Evolutionary conservation across 2,797 vertebrate genomes (phyloP).

Genomic region (Alcedo quadribrachys): DNA sequence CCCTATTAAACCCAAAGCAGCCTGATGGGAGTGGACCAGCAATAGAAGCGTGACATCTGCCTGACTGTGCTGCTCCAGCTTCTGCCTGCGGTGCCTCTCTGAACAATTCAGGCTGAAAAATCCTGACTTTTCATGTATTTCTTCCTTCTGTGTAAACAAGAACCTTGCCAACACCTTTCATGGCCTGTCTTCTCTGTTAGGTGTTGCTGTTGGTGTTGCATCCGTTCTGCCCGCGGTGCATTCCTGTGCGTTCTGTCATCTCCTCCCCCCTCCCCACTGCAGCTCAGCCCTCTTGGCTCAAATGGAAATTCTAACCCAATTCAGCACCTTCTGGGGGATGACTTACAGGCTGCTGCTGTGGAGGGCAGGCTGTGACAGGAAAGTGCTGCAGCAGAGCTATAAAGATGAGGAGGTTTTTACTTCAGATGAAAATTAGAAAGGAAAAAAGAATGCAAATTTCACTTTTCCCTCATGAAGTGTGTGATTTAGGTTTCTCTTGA

Average conservation of each 20-base stretch:
- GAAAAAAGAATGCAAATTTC: neutral
- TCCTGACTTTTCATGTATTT: neutral
- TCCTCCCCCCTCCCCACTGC: neutral
- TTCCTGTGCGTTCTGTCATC: constrained; percentile 15
- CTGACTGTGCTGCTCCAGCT: neutral
- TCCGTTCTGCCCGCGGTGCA: neutral
- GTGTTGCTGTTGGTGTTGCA: neutral
- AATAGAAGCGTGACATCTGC: neutral
- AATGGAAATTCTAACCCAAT: constrained; percentile 36
- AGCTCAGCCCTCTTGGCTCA: constrained; percentile 17
- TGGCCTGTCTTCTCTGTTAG: neutral
- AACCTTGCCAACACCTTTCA: constrained; percentile 8
- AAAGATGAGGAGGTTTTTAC: constrained; percentile 37
- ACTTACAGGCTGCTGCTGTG: constrained; percentile 55
- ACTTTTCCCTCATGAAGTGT: neutral
- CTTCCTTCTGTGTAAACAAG: neutral
- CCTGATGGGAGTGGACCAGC: neutral
- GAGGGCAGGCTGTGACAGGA: constrained; percentile 74
- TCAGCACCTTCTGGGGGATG: constrained; percentile 45
- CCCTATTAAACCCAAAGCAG: neutral
- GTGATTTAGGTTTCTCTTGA: neutral
- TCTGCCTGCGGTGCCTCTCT: neutral
- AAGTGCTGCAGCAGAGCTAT: neutral
- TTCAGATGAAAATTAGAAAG: constrained; percentile 25
- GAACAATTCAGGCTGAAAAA: neutral